Conservation (phyloP, 2,888 invertebrate species). For the Imbricaverruca yamaguchii region DNA sequence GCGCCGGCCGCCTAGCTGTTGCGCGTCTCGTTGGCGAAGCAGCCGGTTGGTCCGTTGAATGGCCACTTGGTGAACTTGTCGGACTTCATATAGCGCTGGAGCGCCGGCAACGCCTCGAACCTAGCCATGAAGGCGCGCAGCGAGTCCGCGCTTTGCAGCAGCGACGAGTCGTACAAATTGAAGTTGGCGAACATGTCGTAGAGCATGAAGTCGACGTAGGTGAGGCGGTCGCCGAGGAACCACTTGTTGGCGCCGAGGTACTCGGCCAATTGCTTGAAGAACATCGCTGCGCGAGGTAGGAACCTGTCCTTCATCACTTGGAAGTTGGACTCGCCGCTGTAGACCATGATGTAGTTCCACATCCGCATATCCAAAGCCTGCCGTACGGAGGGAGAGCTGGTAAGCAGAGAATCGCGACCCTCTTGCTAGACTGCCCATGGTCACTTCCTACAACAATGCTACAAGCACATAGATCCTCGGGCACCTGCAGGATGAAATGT, state of each 20-base stretch:
- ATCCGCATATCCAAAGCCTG: neutral
- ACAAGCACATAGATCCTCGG: no score
- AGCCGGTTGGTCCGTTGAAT: neutral
- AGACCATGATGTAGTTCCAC: no score
- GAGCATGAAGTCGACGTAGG: slow-evolving; percentile 34
- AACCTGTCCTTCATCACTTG: neutral
- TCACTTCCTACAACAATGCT: neutral
- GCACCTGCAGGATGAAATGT: no score
- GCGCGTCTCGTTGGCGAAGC: no score
- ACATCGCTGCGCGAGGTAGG: neutral
- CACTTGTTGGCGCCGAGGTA: slow-evolving; percentile 26
- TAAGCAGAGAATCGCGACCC: neutral
- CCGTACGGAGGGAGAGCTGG: neutral
- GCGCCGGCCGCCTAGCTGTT: no score
- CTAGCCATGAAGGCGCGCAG: neutral
- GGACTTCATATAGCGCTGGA: neutral
- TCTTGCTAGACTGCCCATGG: neutral
- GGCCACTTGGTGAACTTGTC: neutral
- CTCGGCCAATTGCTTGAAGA: neutral
- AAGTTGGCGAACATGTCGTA: slow-evolving; percentile 30
- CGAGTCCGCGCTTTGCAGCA: neutral
- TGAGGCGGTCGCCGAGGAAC: slow-evolving; percentile 32
- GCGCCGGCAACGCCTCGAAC: neutral
- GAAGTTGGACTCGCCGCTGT: neutral
- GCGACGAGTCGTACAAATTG: neutral